phyloP scores from a whole-genome alignment of 1,140 invertebrate genomes.

The Eubasilissa regina region DNA sequence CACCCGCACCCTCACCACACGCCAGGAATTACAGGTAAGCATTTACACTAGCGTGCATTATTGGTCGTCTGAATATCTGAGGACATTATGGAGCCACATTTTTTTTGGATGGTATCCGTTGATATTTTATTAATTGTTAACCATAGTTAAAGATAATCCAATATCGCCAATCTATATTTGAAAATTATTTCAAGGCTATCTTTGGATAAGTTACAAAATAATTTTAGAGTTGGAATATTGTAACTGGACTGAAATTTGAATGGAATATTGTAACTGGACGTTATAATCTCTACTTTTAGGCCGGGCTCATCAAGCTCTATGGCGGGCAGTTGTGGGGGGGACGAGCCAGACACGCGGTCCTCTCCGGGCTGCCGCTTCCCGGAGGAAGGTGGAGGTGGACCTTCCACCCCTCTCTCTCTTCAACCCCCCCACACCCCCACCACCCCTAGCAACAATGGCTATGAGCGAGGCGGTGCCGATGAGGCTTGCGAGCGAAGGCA shows the following conservation, averaged over 20 bases:
- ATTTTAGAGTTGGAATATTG: no score
- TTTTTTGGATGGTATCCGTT: no score
- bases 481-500: slow-evolving; percentile 67
- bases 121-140: no score
- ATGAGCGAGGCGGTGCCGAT: slow-evolving; percentile 66
- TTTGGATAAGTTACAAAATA: no score
- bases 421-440: slow-evolving; percentile 65
- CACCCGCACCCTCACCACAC: slow-evolving; percentile 76
- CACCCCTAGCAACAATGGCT: slow-evolving; percentile 67
- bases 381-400: slow-evolving; percentile 65
- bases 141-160: no score
- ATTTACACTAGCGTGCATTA: background rate
- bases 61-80: no score
- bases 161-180: no score
- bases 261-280: no score
- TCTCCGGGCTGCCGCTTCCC: slow-evolving; percentile 67
- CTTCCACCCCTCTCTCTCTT: slow-evolving; percentile 63
- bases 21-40: slow-evolving; percentile 71
- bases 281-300: slow-evolving; percentile 61
- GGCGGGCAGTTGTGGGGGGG: slow-evolving; percentile 69
- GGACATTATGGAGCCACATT: no score
- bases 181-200: no score
- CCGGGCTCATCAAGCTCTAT: slow-evolving; percentile 71
- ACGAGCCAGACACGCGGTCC: slow-evolving; percentile 71
- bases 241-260: no score